Conservation (phyloP, 2,113 vertebrate genomes). For the Pogonocichla stellata region DNA sequence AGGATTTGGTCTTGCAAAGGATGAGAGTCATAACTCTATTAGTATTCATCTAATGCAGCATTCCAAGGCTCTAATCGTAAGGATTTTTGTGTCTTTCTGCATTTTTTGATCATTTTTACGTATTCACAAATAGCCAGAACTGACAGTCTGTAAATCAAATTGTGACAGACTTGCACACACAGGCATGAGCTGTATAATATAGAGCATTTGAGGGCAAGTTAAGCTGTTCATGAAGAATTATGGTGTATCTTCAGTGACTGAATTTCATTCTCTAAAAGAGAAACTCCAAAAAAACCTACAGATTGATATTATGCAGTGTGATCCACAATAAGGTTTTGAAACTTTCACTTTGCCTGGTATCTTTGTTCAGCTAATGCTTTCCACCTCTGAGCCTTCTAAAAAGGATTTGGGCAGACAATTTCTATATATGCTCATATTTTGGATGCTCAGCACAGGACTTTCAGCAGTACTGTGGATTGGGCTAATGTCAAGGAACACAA, state of each 20-base stretch:
- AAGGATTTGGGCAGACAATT: neutral
- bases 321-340: neutral
- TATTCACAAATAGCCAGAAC: neutral
- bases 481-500: neutral
- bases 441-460: neutral
- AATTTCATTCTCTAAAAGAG: neutral
- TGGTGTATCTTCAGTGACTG: neutral
- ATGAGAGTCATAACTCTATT: neutral
- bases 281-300: neutral
- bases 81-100: neutral
- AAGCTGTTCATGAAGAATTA: neutral
- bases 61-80: neutral
- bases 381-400: neutral
- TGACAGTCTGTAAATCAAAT: neutral
- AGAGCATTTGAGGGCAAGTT: neutral
- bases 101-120: neutral
- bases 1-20: neutral
- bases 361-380: neutral
- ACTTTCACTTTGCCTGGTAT: neutral
- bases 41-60: neutral
- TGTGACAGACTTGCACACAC: neutral
- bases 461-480: neutral
- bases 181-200: rapidly evolving
- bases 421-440: neutral
- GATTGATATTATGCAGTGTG: neutral